phyloP scores from a whole-genome alignment of 2,888 invertebrate genomes.

The Amphimallon solstitiale region DNA sequence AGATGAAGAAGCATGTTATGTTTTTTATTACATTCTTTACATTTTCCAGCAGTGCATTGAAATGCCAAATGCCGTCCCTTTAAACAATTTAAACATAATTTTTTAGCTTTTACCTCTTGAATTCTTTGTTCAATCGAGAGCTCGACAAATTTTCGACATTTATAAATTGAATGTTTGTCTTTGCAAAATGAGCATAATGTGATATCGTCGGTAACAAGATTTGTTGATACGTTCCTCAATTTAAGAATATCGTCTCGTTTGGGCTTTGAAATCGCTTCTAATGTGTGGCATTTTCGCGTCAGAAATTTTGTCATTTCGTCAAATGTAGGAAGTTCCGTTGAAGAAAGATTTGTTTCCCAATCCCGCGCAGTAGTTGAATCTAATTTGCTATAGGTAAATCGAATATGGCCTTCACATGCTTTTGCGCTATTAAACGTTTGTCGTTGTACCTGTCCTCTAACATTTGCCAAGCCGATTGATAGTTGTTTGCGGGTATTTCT shows the following conservation, averaged over 20 bases:
- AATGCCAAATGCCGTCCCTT: background rate
- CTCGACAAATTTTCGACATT: background rate
- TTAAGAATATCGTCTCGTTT: background rate
- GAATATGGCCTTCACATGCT: slow-evolving; percentile 40
- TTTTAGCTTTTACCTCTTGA: background rate
- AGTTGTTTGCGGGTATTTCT: slow-evolving; percentile 26
- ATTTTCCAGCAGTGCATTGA: background rate
- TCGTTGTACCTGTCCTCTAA: slow-evolving; percentile 42
- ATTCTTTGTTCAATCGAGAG: background rate
- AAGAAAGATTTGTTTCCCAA: background rate
- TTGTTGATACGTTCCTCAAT: background rate
- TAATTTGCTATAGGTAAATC: slow-evolving; percentile 15
- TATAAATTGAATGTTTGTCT: slow-evolving; percentile 3
- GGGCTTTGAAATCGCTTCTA: slow-evolving; percentile 11
- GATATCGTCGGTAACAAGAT: background rate
- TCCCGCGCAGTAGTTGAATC: background rate
- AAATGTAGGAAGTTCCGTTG: background rate
- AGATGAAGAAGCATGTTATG: background rate
- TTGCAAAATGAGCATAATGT: background rate
- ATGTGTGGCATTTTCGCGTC: background rate
- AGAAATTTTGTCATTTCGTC: slow-evolving; percentile 7
- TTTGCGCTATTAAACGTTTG: slow-evolving; percentile 36
- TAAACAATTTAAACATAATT: background rate
- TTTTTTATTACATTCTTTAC: background rate
- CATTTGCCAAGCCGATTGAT: slow-evolving; percentile 47